Base-by-base conservation (phyloP, 2,888 invertebrate genomes). In the Lycaena phlaeas region DNA sequence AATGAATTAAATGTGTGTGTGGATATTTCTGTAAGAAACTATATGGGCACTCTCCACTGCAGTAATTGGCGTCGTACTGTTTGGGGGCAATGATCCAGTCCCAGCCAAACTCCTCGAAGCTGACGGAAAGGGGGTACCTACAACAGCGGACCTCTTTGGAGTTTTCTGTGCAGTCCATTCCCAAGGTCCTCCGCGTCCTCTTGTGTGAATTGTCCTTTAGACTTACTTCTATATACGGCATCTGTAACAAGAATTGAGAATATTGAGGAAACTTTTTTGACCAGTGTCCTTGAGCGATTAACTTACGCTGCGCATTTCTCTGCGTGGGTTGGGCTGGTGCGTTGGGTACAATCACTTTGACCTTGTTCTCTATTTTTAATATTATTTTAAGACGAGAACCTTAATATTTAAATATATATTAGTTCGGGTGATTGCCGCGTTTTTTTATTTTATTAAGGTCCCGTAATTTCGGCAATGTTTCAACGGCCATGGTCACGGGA, bases 51-150 rank as follows among this genome's bases (percentile, higher is more conserved):
- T 97, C 95, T 4, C 98, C 97, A 40, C 94, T 91, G 82, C 98
- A 98, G 82, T 97, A 97, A 79, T 96, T 95, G 4, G 98, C 97
- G 61, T 95, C 93, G 84, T 97, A 98, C 45, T 90, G 88, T 60
- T 95, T 95, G 0, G 98, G 98, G 0, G 97, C 97, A 44, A 98
- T 95, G 59, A 98, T 94, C 92, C 97, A 98, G 66, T 97, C 95
- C 96, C 97, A 98, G 15, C 97, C 97, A 65, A 98, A 96, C 62
- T 92, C 91, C 54, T 94, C 93, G 70, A 98, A 98, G 84, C 97
- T 95, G 10, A 98, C 95, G 9, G 91, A 91, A 29, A 98, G 86
- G 0, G 97, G 96, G 74, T 96, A 97, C 3, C 97, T 91, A 66
- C 98, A 98, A 78, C 98, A 98, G 31, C 95, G 88, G 17, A 90